These are phyloP conservation scores for Crossaster papposus DNA, from an alignment of 53 echinoderm and acorn worm species.

Conservation along the genomic window DNA sequence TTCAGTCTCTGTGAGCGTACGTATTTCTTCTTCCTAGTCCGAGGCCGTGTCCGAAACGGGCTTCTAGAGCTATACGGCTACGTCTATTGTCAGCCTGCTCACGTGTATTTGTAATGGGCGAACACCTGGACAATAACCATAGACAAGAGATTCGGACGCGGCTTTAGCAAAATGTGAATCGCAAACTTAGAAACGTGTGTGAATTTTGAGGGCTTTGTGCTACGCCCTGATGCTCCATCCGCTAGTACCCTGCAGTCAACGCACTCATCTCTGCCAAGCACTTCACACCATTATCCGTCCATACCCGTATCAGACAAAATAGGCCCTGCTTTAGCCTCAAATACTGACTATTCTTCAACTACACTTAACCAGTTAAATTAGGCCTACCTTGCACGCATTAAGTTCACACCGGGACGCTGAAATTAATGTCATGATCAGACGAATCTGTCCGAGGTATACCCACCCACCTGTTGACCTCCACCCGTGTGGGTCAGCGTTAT, in stretches of 20 bases:
- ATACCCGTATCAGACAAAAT: neutral
- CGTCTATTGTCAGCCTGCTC: no score
- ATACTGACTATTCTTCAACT: no score
- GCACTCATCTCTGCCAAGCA: neutral
- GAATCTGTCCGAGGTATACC: neutral
- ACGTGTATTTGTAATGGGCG: no score
- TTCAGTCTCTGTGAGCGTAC: neutral
- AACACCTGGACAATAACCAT: no score
- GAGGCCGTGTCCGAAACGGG: no score
- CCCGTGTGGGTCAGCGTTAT: neutral
- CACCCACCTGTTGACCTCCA: slow-evolving; percentile 1
- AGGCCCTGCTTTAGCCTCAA: no score
- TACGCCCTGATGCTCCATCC: neutral
- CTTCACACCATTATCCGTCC: neutral
- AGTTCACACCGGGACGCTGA: neutral
- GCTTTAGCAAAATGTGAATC: no score
- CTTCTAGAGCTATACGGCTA: no score
- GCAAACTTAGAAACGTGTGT: neutral
- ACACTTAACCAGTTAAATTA: no score
- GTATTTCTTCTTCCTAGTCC: neutral
- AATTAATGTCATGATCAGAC: neutral
- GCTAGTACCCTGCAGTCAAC: neutral
- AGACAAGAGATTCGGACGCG: no score
- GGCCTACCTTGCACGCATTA: neutral
- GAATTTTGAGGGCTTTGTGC: neutral